phyloP scores from a whole-genome alignment of 30 jellyfish, hydroid and myxozoan genomes.

The Aurelia coerulea region DNA sequence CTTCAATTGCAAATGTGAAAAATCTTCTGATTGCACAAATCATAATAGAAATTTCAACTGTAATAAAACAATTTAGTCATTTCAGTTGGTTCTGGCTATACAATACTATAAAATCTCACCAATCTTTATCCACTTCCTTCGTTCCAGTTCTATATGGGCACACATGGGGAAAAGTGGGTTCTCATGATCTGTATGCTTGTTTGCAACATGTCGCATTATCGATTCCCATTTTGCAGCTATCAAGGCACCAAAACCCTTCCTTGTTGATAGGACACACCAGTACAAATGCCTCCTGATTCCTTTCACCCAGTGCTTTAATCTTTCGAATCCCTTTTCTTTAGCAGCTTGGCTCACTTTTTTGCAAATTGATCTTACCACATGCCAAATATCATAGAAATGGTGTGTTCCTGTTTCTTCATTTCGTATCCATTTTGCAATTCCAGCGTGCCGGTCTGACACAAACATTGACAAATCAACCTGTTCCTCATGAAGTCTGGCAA shows the following conservation, averaged over 20 bases:
- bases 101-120: too few species aligned
- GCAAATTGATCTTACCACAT: neutral
- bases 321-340: constrained; percentile 10
- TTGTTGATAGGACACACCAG: constrained; percentile 30
- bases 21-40: too few species aligned
- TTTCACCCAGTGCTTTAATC: constrained; percentile 14
- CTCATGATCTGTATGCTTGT: constrained; percentile 4
- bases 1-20: too few species aligned
- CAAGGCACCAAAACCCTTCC: constrained; percentile 1
- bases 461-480: neutral
- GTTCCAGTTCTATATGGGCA: neutral
- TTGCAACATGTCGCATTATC: constrained; percentile 8
- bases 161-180: constrained; percentile 14
- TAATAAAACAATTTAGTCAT: too few species aligned
- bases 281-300: constrained; percentile 26
- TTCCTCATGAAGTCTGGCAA: neutral
- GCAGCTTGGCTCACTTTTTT: constrained; percentile 12
- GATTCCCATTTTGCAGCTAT: constrained; percentile 16
- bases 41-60: too few species aligned
- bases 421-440: constrained; percentile 18
- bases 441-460: constrained; percentile 37
- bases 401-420: neutral
- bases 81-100: too few species aligned
- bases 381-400: constrained; percentile 11
- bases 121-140: neutral